A percentile compares a stretch with the other conserved stretches of the same genome.
These are phyloP conservation scores for Eumacrocentrus americanus DNA, from an alignment of 2,888 invertebrate genomes.

Conservation along the genomic window DNA sequence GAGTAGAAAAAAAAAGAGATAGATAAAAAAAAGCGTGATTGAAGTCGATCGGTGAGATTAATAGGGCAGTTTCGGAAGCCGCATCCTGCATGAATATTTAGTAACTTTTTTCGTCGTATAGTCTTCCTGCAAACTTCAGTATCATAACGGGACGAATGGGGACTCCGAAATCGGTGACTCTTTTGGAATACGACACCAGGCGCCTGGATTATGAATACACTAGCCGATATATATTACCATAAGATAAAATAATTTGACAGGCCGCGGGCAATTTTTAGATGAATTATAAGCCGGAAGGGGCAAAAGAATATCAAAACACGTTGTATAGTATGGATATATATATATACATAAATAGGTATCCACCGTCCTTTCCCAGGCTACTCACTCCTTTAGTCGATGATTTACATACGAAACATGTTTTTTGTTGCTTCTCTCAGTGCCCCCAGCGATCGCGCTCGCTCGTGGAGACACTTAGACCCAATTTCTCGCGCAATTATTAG, in stretches of 20 bases:
- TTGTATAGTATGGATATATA: neutral
- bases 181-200: slow-evolving; percentile 6
- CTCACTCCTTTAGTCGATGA: slow-evolving; percentile 29
- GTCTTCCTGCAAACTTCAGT: slow-evolving; percentile 14
- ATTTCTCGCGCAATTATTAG: slow-evolving; percentile 44
- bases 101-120: slow-evolving; percentile 33
- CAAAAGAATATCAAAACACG: slow-evolving; percentile 10
- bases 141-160: slow-evolving; percentile 26
- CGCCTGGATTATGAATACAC: slow-evolving; percentile 13
- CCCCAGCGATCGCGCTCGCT: slow-evolving; percentile 22
- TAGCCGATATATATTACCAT: slow-evolving; percentile 41
- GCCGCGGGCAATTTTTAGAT: slow-evolving; percentile 38
- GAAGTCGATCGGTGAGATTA: slow-evolving; percentile 23
- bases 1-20: neutral
- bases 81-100: slow-evolving; percentile 37
- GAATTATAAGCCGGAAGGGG: slow-evolving; percentile 10
- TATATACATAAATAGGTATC: neutral
- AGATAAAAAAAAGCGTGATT: slow-evolving; percentile 8
- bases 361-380: slow-evolving; percentile 15
- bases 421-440: slow-evolving; percentile 32
- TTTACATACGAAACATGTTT: slow-evolving; percentile 46
- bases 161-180: slow-evolving; percentile 2
- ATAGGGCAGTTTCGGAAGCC: slow-evolving; percentile 18
- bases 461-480: slow-evolving; percentile 38
- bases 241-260: slow-evolving; percentile 44